Evolutionary conservation across 2,113 vertebrate species (phyloP).

Genomic region (Scytalopus superciliaris): DNA sequence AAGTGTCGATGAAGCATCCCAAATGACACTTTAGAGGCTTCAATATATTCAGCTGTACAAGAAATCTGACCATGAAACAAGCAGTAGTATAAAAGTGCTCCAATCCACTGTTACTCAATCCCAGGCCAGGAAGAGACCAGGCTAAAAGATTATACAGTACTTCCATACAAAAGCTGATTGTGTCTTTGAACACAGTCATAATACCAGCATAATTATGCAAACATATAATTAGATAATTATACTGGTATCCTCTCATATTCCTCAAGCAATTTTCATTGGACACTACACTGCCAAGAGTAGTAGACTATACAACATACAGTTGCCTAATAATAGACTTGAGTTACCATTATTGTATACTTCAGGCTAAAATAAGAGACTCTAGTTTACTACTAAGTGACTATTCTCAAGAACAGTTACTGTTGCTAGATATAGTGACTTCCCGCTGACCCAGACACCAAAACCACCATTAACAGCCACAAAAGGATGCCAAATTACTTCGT

Average conservation of each 20-base stretch:
- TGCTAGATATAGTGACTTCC: background rate
- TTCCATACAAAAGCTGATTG: background rate
- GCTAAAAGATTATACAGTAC: background rate
- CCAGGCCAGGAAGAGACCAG: background rate
- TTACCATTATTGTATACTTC: background rate
- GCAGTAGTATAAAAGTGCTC: background rate
- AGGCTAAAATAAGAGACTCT: background rate
- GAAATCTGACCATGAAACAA: background rate
- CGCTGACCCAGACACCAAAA: background rate
- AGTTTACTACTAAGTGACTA: background rate
- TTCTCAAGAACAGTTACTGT: background rate
- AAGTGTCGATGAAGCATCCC: background rate
- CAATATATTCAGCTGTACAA: background rate
- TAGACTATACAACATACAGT: background rate
- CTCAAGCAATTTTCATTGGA: background rate
- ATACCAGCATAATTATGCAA: background rate
- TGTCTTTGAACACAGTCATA: background rate
- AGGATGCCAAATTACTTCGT: background rate
- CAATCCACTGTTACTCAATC: background rate
- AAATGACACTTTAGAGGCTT: background rate
- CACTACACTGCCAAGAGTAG: background rate
- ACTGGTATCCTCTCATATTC: background rate
- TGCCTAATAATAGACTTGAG: background rate
- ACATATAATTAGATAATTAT: background rate
- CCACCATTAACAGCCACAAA: background rate